These are phyloP conservation scores for Urophycis tenuis DNA, from an alignment of 2,797 vertebrate genomes.

Conservation along the genomic window DNA sequence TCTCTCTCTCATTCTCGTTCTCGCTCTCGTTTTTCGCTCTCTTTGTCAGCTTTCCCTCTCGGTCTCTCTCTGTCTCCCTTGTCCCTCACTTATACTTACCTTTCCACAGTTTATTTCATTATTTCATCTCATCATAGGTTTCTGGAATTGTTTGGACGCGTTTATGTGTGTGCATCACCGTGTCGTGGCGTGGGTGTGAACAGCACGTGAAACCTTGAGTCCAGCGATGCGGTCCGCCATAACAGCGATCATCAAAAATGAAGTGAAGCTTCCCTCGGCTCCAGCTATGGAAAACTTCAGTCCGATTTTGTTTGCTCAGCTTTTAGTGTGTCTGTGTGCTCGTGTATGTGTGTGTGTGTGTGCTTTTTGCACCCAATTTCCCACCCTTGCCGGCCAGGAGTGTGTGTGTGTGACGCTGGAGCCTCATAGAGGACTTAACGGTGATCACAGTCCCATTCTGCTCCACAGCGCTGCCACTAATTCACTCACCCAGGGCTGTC, in stretches of 20 bases:
- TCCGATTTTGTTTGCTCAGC: slow-evolving; percentile 50
- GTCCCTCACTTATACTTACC: slow-evolving; percentile 17
- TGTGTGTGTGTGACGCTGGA: slow-evolving; percentile 19
- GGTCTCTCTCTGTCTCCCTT: not conserved
- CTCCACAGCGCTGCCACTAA: slow-evolving; percentile 37
- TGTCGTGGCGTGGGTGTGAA: slow-evolving; percentile 27
- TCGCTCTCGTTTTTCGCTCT: not conserved
- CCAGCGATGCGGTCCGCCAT: slow-evolving; percentile 31
- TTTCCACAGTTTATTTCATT: not conserved
- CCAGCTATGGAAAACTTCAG: slow-evolving; percentile 36
- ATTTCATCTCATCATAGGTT: not conserved
- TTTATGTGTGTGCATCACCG: not conserved
- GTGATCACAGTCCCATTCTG: slow-evolving; percentile 28
- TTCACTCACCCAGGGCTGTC: slow-evolving; percentile 45
- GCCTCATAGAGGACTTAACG: slow-evolving; percentile 29
- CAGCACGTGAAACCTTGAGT: slow-evolving; percentile 39
- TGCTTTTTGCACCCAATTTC: slow-evolving; percentile 22
- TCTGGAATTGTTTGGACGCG: slow-evolving; percentile 23
- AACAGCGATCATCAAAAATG: slow-evolving; percentile 50
- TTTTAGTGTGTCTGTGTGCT: slow-evolving; percentile 23
- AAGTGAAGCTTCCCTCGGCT: slow-evolving; percentile 35
- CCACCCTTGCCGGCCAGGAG: slow-evolving; percentile 12
- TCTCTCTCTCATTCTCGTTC: not conserved
- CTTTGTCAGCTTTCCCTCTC: not conserved
- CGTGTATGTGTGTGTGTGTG: slow-evolving; percentile 7